Base-by-base conservation (phyloP, 2,797 vertebrate species). In the Danionella dracula region DNA sequence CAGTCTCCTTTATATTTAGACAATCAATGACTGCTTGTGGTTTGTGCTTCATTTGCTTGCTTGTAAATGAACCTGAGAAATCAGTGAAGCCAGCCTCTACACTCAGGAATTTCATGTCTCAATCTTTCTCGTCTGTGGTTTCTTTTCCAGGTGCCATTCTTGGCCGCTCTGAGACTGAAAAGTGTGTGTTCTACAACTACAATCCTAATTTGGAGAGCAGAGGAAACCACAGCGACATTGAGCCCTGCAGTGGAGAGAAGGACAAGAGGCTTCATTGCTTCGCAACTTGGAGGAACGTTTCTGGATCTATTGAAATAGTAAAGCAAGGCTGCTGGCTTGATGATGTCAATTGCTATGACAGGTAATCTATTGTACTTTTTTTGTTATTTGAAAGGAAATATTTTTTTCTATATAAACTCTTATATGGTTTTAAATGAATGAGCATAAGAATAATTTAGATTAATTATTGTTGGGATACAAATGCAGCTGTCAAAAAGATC, bases 281-380 rank as follows among this genome's bases (percentile, higher is more conserved):
- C 63, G 93, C 94, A 72, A 96, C 94, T 0, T 97, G 95, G 95
- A 93, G 90, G 83, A 97, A 97, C 38, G 81, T 89, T 55, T 96
- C 94, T 2, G 95, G 95, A 41, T 86, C 83, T 1, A 87, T 97
- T 65, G 88, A 92, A 76, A 91, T 96, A 32, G 90, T 96, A 54
- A 93, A 95, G 75, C 93, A 95, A 80, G 95, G 93, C 61, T 97
- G 95, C 83, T 97, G 95, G 95, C 79, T 97, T 54, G 93, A 96
- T 51, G 93, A 97, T 70, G 84, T 89, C 84, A 96, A 92, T 79
- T 97, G 95, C 70, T 96, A 97, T 7, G 90, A 96, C 88, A 92
- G 92, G 95, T 94, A 66, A n/a, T 4, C 48, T 15, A 16, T 49
- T 32, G 10, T 17, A 1, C 8, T 32, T n/a, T 3, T 32, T 63